These are phyloP conservation scores for Druon quercuslanigerum DNA, from an alignment of 1,140 invertebrate species.

Conservation along the genomic window DNA sequence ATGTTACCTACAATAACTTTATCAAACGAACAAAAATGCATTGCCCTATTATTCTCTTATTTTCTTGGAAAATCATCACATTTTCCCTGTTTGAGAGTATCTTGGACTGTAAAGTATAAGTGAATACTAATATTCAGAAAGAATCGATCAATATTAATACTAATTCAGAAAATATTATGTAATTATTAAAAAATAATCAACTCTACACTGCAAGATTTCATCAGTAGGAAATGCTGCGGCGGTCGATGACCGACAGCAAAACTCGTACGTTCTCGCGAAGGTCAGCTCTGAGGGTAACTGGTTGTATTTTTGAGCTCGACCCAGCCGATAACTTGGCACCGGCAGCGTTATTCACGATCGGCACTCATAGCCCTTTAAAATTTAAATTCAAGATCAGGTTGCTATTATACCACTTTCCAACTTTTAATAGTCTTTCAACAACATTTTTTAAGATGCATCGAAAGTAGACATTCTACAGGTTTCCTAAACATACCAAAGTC, in stretches of 20 bases:
- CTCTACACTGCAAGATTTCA: neutral
- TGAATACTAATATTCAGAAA: neutral
- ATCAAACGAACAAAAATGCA: too few species aligned
- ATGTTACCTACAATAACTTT: too few species aligned
- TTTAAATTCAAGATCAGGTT: conserved; percentile 23
- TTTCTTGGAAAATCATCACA: too few species aligned
- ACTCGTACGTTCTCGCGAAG: conserved; percentile 25
- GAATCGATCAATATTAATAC: neutral
- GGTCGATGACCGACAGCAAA: conserved; percentile 15
- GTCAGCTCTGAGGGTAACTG: conserved; percentile 27
- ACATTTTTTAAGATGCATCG: neutral
- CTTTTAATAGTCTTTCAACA: neutral
- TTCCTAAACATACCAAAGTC: neutral
- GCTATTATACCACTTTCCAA: neutral
- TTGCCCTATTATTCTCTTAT: too few species aligned
- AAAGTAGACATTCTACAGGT: neutral
- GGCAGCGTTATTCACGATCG: neutral
- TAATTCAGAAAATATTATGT: neutral
- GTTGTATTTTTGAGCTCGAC: conserved; percentile 25
- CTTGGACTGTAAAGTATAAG: too few species aligned
- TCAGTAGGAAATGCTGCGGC: conserved; percentile 10
- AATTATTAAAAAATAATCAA: neutral
- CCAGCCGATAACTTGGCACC: conserved; percentile 20
- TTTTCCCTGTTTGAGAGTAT: too few species aligned
- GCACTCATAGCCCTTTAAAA: conserved; percentile 15